Evolutionary conservation across 2,888 invertebrate genomes (phyloP), one percentile per base, ranked within the genome.

Genomic region (Podabrus alpinus): DNA sequence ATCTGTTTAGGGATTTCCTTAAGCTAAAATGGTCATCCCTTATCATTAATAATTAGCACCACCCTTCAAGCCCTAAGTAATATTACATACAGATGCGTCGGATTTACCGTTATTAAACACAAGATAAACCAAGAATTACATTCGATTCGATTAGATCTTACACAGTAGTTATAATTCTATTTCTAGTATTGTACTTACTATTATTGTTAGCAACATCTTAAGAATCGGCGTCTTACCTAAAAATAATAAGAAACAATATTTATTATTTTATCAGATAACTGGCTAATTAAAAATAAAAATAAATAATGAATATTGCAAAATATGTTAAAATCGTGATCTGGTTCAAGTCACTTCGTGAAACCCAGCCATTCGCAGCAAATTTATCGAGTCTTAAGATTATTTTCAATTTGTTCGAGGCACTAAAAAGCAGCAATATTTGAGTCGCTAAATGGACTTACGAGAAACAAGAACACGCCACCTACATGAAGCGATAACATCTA

Each of bases 381-480:
- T 78, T 78, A 77, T 77, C 59, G 77, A 67, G 70, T 66, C 74
- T 79, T 81, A 80, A 77, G 81, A 81, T 80, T 81, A 81, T 82
- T 84, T 84, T 84, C 84, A 84, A 84, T 84, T 84, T 84, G 84
- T 84, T 75, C 72, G 72, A 81, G 77, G 81, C 81, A 78, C 81
- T 82, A 81, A 83, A 83, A 83, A 78, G 81, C 81, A 79, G 80
- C 80, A 81, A 79, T 82, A 82, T 83, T 81, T 80, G 81, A 80
- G 81, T 80, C 79, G 78, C 78, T 80, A 82, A 75, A 83, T 84
- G 80, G 83, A 82, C 83, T 79, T 80, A 82, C 81, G 80, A 82
- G 80, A 82, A 83, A 82, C 81, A 80, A 82, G 81, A 82, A 84
- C 84, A 84, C 84, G 85, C 85, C 85, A 85, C 85, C 85, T 85